phyloP scores from a whole-genome alignment of 92 coral and sea anemone genomes.

The Micromussa lordhowensis region DNA sequence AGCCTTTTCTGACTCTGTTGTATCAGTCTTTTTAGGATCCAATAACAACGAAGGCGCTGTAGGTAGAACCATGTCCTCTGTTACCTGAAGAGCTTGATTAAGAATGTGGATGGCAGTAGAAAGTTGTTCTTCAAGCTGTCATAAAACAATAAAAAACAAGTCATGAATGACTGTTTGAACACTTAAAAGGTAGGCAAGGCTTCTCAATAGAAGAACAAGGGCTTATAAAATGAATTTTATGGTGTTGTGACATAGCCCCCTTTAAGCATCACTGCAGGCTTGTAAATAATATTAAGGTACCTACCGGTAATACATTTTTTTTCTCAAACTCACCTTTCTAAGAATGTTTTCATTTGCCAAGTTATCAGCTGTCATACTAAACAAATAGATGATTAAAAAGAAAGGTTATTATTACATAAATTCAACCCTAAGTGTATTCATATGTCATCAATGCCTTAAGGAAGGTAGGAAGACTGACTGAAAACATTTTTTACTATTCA shows the following conservation, averaged over 20 bases:
- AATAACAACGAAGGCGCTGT: constrained; percentile 10
- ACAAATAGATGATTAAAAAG: not conserved
- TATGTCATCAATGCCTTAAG: too few species aligned
- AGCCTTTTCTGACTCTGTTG: not conserved
- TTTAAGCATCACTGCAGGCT: not conserved
- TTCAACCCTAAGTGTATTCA: too few species aligned
- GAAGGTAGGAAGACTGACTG: too few species aligned
- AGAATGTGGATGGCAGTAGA: constrained; percentile 67
- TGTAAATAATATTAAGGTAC: not conserved
- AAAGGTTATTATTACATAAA: not conserved
- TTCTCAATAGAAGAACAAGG: not conserved
- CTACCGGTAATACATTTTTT: too few species aligned
- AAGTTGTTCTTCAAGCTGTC: constrained; percentile 79
- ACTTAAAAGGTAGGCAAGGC: not conserved
- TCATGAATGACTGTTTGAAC: too few species aligned
- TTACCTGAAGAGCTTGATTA: constrained; percentile 68
- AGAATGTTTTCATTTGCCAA: constrained; percentile 66
- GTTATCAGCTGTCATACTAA: constrained; percentile 30
- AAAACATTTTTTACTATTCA: too few species aligned
- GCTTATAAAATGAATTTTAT: not conserved
- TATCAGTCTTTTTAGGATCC: constrained; percentile 8
- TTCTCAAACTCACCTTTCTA: constrained; percentile 56
- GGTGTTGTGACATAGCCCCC: not conserved
- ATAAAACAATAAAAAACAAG: not conserved
- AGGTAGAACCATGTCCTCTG: constrained; percentile 76